These are phyloP conservation scores for Pseudochirops cupreus DNA, from an alignment of 2,797 vertebrate species.

Conservation along the genomic window DNA sequence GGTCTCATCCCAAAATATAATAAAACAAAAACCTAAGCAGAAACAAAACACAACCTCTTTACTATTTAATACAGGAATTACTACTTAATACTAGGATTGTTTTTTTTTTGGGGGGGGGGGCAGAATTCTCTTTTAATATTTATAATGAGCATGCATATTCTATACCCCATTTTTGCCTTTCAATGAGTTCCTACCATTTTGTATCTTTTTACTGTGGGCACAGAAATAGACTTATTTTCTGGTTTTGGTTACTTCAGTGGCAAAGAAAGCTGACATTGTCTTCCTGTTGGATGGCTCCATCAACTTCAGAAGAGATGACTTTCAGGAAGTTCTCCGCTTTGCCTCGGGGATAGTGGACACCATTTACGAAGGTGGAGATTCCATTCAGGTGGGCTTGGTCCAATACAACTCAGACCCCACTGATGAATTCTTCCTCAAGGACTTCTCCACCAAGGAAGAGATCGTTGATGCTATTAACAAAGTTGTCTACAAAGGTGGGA, in stretches of 20 bases:
- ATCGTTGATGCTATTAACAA: constrained; percentile 89
- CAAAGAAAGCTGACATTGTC: constrained; percentile 94
- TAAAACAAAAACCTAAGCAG: neutral
- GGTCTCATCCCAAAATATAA: neutral
- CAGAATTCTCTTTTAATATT: neutral
- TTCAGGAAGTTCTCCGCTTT: constrained; percentile 91
- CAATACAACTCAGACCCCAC: constrained; percentile 94
- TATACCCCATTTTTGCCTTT: neutral
- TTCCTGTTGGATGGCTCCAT: constrained; percentile 98
- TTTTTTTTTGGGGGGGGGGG: neutral
- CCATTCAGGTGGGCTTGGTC: constrained; percentile 92
- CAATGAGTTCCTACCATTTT: neutral
- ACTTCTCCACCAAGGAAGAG: constrained; percentile 88
- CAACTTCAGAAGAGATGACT: constrained; percentile 91
- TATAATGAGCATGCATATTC: neutral
- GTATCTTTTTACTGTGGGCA: neutral
- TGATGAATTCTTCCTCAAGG: constrained; percentile 94
- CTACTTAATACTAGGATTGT: neutral
- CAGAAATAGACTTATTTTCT: neutral
- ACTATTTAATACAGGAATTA: neutral
- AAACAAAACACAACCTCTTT: neutral
- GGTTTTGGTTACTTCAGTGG: constrained; percentile 73
- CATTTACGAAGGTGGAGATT: constrained; percentile 90
- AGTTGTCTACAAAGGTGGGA: constrained; percentile 93
- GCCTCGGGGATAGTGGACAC: constrained; percentile 91